These are phyloP conservation scores for Chaenocephalus aceratus DNA, from an alignment of 2,113 vertebrate genomes.

Conservation along the genomic window DNA sequence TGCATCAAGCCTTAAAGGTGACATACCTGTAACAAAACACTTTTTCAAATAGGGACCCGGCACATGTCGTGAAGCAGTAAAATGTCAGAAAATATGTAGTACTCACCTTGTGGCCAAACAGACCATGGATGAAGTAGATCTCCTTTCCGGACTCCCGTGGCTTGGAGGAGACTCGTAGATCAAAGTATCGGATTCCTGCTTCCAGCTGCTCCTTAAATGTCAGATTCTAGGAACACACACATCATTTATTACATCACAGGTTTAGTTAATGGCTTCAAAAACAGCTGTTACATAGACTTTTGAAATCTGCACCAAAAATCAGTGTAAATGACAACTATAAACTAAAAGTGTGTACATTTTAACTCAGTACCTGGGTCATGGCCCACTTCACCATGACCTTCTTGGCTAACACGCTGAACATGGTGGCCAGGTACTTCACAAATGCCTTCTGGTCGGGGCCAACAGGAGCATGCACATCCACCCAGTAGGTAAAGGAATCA, in stretches of 20 bases:
- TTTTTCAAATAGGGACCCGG: background rate
- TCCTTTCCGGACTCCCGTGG: conserved; percentile 89
- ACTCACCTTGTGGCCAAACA: conserved; percentile 92
- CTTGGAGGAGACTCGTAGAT: conserved; percentile 97
- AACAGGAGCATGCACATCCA: conserved; percentile 77
- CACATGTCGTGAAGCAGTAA: background rate
- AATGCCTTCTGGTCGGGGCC: conserved; percentile 78
- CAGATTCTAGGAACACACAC: conserved; percentile 81
- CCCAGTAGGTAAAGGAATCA: conserved; percentile 81
- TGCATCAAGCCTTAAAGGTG: background rate
- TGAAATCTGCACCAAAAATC: background rate
- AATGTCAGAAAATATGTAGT: background rate
- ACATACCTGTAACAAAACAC: background rate
- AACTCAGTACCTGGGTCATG: conserved; percentile 76
- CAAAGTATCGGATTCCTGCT: conserved; percentile 97
- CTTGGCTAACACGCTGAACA: conserved; percentile 79
- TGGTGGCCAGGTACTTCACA: conserved; percentile 77
- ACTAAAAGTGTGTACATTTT: background rate
- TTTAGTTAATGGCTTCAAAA: background rate
- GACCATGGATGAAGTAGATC: conserved; percentile 96
- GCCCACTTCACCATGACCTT: conserved; percentile 83
- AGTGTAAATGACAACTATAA: background rate
- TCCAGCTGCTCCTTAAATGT: conserved; percentile 96
- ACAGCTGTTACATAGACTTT: too few relatives aligned
- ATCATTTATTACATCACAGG: background rate